Conservation (phyloP, 2,797 vertebrate genomes). For the Stomatorhinus walkeri region DNA sequence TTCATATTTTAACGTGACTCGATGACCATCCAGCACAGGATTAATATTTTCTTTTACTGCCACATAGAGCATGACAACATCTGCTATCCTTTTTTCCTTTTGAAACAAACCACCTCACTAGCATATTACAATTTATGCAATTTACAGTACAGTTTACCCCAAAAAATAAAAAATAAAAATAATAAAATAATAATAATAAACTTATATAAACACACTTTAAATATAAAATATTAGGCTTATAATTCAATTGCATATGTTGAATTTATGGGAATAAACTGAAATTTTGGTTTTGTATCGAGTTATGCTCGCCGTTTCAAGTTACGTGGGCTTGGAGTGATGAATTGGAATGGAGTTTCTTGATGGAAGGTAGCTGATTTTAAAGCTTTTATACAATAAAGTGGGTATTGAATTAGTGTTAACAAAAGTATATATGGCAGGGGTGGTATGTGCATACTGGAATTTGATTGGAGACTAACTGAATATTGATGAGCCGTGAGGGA, state of each 20-base stretch:
- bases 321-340: background rate
- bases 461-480: slow-evolving; percentile 11
- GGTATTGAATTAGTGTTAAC: background rate
- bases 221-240: background rate
- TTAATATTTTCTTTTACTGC: background rate
- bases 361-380: background rate
- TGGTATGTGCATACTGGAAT: background rate
- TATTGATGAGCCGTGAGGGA: slow-evolving; percentile 16
- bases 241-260: background rate
- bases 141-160: background rate
- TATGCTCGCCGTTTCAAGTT: background rate
- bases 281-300: background rate
- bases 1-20: background rate
- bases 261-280: background rate
- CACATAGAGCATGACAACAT: background rate
- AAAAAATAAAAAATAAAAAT: background rate
- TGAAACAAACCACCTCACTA: background rate
- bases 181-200: background rate
- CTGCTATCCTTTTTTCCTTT: background rate
- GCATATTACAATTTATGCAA: background rate
- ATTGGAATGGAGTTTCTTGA: background rate
- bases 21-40: background rate
- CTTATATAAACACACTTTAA: background rate
- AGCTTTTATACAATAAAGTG: background rate
- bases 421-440: slow-evolving; percentile 10